phyloP scores from a whole-genome alignment of 2,113 vertebrate genomes.

The Pagrus major region DNA sequence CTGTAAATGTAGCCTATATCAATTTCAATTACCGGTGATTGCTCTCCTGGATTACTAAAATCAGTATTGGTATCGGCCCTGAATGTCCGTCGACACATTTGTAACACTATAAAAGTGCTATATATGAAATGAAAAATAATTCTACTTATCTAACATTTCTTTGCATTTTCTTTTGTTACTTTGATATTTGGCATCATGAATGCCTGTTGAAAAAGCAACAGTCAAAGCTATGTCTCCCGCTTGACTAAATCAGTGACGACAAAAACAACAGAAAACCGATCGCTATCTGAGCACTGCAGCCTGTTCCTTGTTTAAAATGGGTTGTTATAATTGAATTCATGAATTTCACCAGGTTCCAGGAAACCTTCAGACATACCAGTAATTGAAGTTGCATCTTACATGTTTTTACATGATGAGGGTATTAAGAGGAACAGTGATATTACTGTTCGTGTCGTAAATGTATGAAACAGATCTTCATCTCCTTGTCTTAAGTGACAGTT shows the following conservation, averaged over 20 bases:
- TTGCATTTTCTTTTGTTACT: too few relatives aligned
- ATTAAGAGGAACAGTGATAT: background rate
- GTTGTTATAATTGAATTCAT: background rate
- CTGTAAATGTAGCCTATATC: too few relatives aligned
- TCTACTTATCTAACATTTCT: too few relatives aligned
- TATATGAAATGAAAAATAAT: too few relatives aligned
- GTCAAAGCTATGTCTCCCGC: background rate
- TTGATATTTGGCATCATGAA: too few relatives aligned
- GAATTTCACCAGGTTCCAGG: background rate
- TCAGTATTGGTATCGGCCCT: too few relatives aligned
- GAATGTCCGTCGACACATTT: too few relatives aligned
- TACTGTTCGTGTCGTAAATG: background rate
- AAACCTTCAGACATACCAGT: background rate
- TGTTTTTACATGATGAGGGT: background rate
- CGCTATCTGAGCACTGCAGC: background rate
- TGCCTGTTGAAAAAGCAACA: background rate
- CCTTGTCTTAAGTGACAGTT: background rate
- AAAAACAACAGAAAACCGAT: conserved; percentile 8
- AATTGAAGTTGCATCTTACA: background rate
- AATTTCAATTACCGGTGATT: too few relatives aligned
- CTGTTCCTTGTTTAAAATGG: background rate
- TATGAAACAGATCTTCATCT: background rate
- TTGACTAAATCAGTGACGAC: conserved; percentile 2
- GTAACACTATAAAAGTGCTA: too few relatives aligned
- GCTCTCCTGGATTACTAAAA: too few relatives aligned